These are phyloP conservation scores for Sclerodermus sp. DNA, from an alignment of 2,888 invertebrate genomes.

Conservation along the genomic window DNA sequence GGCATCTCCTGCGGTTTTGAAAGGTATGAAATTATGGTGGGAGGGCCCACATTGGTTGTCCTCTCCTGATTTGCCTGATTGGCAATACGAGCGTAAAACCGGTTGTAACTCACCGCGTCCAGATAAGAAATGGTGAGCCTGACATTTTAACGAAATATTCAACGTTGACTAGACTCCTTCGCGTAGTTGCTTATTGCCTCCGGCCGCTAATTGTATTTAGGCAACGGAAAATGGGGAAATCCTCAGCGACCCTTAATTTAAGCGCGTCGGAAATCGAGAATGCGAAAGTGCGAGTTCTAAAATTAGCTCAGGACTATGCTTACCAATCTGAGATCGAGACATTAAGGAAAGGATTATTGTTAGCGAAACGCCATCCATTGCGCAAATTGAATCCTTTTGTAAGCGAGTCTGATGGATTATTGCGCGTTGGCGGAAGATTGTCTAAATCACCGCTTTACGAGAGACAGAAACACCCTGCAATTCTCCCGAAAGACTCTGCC, in stretches of 20 bases:
- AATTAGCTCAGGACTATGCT: not conserved
- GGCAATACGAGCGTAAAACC: no score
- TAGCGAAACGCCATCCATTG: not conserved
- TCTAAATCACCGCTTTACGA: not conserved
- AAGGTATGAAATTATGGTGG: conserved; percentile 7
- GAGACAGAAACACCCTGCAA: not conserved
- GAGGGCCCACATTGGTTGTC: conserved; percentile 12
- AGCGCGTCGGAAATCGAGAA: no score
- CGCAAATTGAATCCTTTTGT: not conserved
- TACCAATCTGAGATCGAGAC: not conserved
- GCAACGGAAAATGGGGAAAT: no score
- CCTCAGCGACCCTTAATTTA: no score
- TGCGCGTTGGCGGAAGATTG: not conserved
- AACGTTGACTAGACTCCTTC: no score
- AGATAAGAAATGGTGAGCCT: no score
- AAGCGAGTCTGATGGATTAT: not conserved
- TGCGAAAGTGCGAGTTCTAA: no score
- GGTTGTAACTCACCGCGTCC: not conserved
- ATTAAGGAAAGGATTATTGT: not conserved
- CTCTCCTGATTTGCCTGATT: no score
- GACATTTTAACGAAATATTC: no score
- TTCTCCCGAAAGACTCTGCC: not conserved
- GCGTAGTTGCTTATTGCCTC: no score
- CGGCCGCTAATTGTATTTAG: no score
- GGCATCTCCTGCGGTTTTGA: not conserved